Conservation (phyloP, 2,113 vertebrate genomes). For the Trichomycterus rosablanca region DNA sequence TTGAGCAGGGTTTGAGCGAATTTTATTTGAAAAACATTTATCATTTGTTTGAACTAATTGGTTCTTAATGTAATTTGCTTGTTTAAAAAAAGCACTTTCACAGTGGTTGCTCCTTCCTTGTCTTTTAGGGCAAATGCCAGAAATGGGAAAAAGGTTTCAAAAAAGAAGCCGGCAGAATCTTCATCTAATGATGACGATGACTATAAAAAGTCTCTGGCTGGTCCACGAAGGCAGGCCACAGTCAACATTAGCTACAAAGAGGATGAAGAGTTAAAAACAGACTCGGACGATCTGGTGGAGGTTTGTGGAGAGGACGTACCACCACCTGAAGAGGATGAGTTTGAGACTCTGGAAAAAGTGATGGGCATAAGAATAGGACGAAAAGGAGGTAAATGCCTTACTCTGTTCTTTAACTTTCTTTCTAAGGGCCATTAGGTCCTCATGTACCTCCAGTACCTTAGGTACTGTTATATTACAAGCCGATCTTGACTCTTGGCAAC, state of each 20-base stretch:
- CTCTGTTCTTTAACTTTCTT: neutral
- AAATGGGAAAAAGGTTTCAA: conserved; percentile 83
- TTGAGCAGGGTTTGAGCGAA: too few relatives aligned
- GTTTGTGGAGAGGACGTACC: conserved; percentile 93
- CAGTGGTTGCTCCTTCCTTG: too few relatives aligned
- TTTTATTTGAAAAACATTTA: too few relatives aligned
- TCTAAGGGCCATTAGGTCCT: neutral
- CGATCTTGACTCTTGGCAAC: too few relatives aligned
- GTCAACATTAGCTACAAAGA: conserved; percentile 98
- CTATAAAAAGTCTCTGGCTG: conserved; percentile 80
- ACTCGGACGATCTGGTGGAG: conserved; percentile 94
- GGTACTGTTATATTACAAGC: too few relatives aligned
- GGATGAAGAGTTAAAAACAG: conserved; percentile 92
- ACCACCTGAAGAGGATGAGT: conserved; percentile 92
- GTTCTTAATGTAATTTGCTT: too few relatives aligned
- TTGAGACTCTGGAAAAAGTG: conserved; percentile 94
- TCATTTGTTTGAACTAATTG: too few relatives aligned
- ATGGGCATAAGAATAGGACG: conserved; percentile 88
- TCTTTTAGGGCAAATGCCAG: conserved; percentile 77
- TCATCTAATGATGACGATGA: conserved; percentile 80
- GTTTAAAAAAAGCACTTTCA: too few relatives aligned
- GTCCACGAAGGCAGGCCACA: conserved; percentile 89
- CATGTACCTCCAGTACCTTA: too few relatives aligned
- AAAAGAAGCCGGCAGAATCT: conserved; percentile 80
- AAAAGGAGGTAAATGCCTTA: conserved; percentile 79